Conservation (phyloP, 2,888 invertebrate species). For the Caenorhabditis uteleia region DNA sequence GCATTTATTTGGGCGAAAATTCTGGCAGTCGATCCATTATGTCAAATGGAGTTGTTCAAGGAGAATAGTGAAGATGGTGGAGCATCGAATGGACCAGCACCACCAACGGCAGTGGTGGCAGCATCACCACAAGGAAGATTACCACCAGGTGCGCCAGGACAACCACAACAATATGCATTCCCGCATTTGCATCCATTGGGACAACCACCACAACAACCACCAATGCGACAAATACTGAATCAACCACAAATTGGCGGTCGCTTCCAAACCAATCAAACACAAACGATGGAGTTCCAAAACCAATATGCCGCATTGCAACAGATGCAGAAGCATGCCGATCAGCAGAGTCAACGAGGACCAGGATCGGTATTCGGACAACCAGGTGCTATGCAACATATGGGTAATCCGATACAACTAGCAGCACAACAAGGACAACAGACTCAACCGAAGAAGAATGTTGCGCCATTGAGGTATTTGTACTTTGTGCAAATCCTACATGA, state of each 20-base stretch:
- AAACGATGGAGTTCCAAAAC: slow-evolving; percentile 14
- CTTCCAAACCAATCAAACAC: slow-evolving; percentile 8
- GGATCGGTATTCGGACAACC: neutral
- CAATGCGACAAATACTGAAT: neutral
- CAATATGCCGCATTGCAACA: slow-evolving; percentile 10
- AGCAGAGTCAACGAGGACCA: neutral
- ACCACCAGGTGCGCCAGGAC: slow-evolving; percentile 3
- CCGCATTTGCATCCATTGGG: slow-evolving; percentile 9
- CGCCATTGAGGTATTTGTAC: slow-evolving; percentile 54
- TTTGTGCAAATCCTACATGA: slow-evolving; percentile 91
- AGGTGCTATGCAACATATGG: slow-evolving; percentile 1
- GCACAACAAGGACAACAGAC: slow-evolving; percentile 4
- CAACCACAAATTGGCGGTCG: slow-evolving; percentile 3
- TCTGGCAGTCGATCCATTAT: slow-evolving; percentile 90
- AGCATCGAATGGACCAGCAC: slow-evolving; percentile 13
- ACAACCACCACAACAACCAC: neutral
- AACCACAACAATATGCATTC: slow-evolving; percentile 11
- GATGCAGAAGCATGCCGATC: neutral
- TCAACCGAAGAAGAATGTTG: slow-evolving; percentile 13
- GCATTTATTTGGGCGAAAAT: slow-evolving; percentile 98
- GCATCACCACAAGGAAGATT: slow-evolving; percentile 4
- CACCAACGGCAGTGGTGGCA: too few relatives aligned
- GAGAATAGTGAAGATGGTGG: slow-evolving; percentile 29
- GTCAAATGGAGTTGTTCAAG: slow-evolving; percentile 82
- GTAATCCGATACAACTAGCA: slow-evolving; percentile 4